phyloP scores from a whole-genome alignment of 2,797 vertebrate genomes.

The Lepilemur ruficaudatus region DNA sequence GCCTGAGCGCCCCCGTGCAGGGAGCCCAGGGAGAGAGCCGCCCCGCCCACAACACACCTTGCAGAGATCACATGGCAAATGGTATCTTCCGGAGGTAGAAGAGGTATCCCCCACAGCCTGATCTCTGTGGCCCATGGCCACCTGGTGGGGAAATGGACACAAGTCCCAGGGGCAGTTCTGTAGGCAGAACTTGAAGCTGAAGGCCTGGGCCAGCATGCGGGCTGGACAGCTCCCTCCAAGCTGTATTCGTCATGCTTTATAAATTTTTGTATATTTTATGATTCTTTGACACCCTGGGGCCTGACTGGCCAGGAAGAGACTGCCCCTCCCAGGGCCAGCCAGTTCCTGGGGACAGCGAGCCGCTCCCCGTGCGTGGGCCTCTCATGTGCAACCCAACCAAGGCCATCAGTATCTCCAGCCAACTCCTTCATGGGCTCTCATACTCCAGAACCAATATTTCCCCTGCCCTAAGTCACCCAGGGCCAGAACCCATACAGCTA shows the following conservation, averaged over 20 bases:
- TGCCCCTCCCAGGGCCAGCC: not conserved
- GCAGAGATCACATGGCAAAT: not conserved
- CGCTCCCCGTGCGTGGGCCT: rapidly evolving
- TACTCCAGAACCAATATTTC: rapidly evolving
- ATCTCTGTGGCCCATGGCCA: not conserved
- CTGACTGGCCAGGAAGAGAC: not conserved
- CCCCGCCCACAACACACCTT: too few species aligned
- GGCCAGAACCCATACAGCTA: not conserved
- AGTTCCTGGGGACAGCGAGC: not conserved
- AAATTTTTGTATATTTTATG: not conserved
- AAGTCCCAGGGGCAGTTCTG: not conserved
- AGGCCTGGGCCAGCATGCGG: not conserved
- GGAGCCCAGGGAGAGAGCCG: not conserved
- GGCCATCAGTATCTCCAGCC: not conserved
- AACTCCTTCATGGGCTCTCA: not conserved
- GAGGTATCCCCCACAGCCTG: not conserved
- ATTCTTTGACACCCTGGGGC: too few species aligned
- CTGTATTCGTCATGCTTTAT: rapidly evolving
- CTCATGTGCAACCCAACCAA: rapidly evolving
- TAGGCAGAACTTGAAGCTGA: not conserved
- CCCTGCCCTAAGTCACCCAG: not conserved
- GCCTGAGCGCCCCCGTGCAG: not conserved
- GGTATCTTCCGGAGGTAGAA: not conserved
- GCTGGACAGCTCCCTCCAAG: not conserved
- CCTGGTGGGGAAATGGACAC: not conserved